Conservation (phyloP, 2,797 vertebrate species). For the Craterocephalus amniculus region DNA sequence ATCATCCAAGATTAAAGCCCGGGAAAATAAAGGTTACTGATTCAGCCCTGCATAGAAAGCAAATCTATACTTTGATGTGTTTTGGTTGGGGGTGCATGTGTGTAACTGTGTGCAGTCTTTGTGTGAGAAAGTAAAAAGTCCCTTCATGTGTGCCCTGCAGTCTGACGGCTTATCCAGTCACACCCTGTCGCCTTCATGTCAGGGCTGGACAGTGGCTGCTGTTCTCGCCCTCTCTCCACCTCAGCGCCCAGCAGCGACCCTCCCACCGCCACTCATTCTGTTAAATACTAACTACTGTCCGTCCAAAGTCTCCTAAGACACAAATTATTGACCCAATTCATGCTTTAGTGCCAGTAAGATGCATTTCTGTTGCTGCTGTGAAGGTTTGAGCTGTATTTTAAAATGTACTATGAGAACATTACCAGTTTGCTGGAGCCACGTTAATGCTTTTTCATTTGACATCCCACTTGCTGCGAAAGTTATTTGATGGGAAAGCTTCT, state of each 20-base stretch:
- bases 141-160: constrained; percentile 42
- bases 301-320: not conserved
- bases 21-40: not conserved
- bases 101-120: constrained; percentile 10
- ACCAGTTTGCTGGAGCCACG: not conserved
- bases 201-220: constrained; percentile 44
- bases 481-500: no score
- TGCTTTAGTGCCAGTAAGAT: not conserved
- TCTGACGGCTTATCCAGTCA: constrained; percentile 58
- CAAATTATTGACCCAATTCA: not conserved
- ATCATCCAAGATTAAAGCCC: no score
- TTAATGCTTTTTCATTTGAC: not conserved
- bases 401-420: no score
- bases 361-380: not conserved
- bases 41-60: not conserved
- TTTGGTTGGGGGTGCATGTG: not conserved
- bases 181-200: constrained; percentile 66
- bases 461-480: not conserved
- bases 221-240: constrained; percentile 59
- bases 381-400: not conserved
- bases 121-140: constrained; percentile 40
- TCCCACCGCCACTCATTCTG: constrained; percentile 34
- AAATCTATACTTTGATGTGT: not conserved
- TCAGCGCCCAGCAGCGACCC: constrained; percentile 50
- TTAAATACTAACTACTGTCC: constrained; percentile 6